Conservation (phyloP, 2,888 invertebrate genomes). For the Noctua comes region DNA sequence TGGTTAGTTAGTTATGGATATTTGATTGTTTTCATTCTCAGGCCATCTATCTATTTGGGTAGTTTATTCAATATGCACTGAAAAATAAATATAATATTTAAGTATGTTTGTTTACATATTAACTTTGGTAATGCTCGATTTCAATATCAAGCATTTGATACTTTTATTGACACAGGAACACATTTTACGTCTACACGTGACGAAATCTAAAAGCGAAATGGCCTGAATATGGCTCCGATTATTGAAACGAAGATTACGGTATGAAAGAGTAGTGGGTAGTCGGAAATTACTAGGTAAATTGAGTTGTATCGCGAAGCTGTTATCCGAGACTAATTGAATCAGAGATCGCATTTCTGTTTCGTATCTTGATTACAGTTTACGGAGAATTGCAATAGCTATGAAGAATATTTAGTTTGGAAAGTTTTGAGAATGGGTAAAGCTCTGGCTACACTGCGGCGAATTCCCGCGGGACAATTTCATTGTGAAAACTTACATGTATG, state of each 20-base stretch:
- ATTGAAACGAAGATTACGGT: conserved; percentile 52
- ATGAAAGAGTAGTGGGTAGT: conserved; percentile 47
- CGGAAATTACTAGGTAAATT: conserved; percentile 51
- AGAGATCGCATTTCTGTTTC: conserved; percentile 37
- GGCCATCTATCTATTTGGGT: background rate
- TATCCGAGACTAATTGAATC: conserved; percentile 55
- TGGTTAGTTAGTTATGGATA: background rate
- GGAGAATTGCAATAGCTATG: conserved; percentile 17
- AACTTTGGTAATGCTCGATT: background rate
- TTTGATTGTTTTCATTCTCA: background rate
- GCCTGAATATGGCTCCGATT: conserved; percentile 17
- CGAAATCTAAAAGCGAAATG: conserved; percentile 15
- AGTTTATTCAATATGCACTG: too few relatives aligned
- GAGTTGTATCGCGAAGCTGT: conserved; percentile 52
- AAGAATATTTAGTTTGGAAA: conserved; percentile 19
- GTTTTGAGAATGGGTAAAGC: background rate
- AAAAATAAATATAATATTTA: background rate
- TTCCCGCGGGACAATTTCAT: background rate
- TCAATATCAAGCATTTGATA: background rate
- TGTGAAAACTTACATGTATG: background rate
- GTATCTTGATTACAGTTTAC: conserved; percentile 38
- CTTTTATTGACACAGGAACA: too few relatives aligned
- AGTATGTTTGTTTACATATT: background rate
- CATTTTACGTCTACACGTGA: background rate
- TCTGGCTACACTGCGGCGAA: background rate